Percentiles rank a stretch among this genome's conserved stretches.
Conservation (phyloP, 2,797 vertebrate genomes). For the Gadopsis marmoratus region DNA sequence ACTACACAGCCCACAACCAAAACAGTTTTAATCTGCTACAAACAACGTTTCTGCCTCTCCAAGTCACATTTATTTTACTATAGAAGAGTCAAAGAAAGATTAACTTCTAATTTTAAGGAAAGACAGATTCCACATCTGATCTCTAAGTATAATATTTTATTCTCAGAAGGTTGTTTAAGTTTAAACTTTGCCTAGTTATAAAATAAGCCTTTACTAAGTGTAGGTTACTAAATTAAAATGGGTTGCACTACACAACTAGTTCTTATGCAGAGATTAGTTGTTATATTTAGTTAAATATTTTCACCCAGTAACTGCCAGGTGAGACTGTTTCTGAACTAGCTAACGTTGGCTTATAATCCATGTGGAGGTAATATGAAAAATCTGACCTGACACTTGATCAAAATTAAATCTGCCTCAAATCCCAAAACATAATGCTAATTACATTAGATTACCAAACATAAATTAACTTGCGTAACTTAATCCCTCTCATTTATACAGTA, state of each 20-base stretch:
- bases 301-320: neutral
- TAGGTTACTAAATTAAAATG: neutral
- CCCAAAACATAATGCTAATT: neutral
- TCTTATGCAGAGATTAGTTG: neutral
- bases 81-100: slow-evolving; percentile 9
- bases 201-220: neutral
- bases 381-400: neutral
- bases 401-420: neutral
- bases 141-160: neutral
- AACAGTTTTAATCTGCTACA: slow-evolving; percentile 1
- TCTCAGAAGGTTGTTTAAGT: neutral
- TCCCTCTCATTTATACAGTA: neutral
- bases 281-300: neutral
- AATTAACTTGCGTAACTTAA: neutral
- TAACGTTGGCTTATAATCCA: too few relatives aligned
- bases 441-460: neutral
- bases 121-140: neutral
- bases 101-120: slow-evolving; percentile 1
- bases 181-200: neutral
- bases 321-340: too few relatives aligned
- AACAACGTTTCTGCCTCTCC: slow-evolving; percentile 13
- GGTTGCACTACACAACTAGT: neutral
- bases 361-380: neutral
- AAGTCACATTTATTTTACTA: neutral
- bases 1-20: slow-evolving; percentile 7